A percentile compares a stretch with the other conserved stretches of the same genome.
phyloP scores from a whole-genome alignment of 2,113 vertebrate species.

The Alligator sinensis region DNA sequence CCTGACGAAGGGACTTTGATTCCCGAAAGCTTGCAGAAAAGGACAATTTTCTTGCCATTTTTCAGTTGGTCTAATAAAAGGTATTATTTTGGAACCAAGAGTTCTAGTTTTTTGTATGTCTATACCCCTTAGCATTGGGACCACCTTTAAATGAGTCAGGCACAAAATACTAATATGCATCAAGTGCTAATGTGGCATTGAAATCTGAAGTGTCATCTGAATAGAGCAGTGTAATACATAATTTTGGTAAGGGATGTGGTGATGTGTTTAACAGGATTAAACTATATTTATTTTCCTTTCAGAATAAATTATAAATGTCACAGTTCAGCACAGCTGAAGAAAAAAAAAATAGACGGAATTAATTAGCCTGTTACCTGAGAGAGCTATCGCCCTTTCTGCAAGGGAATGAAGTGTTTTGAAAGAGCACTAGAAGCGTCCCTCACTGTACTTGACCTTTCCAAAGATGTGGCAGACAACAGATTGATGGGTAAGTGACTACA shows the following conservation, averaged over 20 bases:
- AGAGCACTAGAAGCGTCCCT: slow-evolving; percentile 58
- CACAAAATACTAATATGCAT: neutral
- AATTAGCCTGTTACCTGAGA: slow-evolving; percentile 67
- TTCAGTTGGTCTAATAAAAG: too few relatives aligned
- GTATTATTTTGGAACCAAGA: too few relatives aligned
- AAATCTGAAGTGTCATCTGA: neutral
- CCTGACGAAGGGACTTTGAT: too few relatives aligned
- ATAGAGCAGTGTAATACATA: neutral
- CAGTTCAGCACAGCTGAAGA: slow-evolving; percentile 34
- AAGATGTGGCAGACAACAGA: slow-evolving; percentile 9
- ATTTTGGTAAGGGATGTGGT: neutral
- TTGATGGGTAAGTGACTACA: slow-evolving; percentile 46
- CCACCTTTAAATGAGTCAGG: neutral
- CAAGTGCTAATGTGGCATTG: neutral
- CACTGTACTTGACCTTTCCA: slow-evolving; percentile 73
- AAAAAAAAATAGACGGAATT: slow-evolving; percentile 43
- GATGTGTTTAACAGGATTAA: neutral
- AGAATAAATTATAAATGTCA: slow-evolving; percentile 73
- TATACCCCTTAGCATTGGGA: neutral
- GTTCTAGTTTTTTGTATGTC: neutral
- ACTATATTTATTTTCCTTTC: slow-evolving; percentile 49
- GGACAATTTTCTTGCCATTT: too few relatives aligned
- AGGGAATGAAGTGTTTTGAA: slow-evolving; percentile 61
- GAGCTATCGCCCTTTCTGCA: slow-evolving; percentile 61
- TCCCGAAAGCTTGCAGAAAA: too few relatives aligned